Conservation (phyloP, 1,140 invertebrate genomes). For the Ridgeia piscesae region DNA sequence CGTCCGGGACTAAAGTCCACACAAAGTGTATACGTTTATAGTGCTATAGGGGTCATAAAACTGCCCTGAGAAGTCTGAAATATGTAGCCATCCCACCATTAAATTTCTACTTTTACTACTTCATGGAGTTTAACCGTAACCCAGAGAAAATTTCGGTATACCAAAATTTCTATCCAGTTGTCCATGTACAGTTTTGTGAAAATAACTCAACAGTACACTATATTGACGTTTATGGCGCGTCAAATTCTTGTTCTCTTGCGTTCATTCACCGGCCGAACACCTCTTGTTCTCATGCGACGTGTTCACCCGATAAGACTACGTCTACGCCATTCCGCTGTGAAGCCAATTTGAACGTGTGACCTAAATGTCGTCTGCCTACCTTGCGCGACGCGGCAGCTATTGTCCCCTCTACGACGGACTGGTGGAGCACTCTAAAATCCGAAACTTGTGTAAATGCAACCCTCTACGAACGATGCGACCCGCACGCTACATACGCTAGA, state of each 20-base stretch:
- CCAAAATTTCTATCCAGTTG: no score
- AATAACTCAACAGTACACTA: no score
- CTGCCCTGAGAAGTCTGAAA: background rate
- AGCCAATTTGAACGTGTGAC: background rate
- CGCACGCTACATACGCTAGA: background rate
- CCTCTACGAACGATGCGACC: background rate
- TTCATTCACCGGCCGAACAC: background rate
- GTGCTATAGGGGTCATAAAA: no score
- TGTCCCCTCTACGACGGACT: background rate
- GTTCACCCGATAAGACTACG: background rate
- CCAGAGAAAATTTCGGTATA: no score
- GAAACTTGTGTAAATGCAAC: background rate
- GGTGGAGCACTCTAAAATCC: background rate
- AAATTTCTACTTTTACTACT: background rate
- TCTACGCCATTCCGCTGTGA: background rate
- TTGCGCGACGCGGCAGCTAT: background rate
- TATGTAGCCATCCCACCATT: background rate
- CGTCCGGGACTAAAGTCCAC: background rate
- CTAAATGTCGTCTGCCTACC: background rate
- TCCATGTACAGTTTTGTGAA: no score
- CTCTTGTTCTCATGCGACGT: background rate
- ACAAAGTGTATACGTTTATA: background rate
- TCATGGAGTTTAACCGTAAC: background rate
- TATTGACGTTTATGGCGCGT: background rate
- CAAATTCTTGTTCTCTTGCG: background rate